Evolutionary conservation across 2,888 invertebrate genomes (phyloP), one percentile per base, ranked within the genome.

Genomic region (Nineta flava): DNA sequence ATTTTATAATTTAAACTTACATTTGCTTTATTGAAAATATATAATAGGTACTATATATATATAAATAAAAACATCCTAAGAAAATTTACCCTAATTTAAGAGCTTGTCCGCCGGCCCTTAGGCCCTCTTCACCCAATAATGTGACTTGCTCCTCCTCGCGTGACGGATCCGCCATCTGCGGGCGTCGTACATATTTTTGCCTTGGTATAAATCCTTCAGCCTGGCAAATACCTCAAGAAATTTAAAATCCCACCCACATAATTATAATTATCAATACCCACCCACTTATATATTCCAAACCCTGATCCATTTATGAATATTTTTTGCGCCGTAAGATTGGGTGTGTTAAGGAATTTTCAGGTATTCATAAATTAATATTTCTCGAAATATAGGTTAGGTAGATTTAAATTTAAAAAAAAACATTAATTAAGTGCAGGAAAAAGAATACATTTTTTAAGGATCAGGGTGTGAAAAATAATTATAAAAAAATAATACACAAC

Each of bases 121-220:
- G 83, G 65, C 86, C 90, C 75, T 95, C 95, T 74, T 95, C 95
- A 70, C 93, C 93, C 68, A 96, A 83, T 66, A 96, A 82, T 62
- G 92, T 92, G 65, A 92, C 87, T 73, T 91, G 92, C 72, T 95
- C 90, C 76, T 94, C 88, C 74, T 94, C 93, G 65, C 88, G 83
- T 69, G 87, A 85, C 67, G 92, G 90, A 74, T 95, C 95, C 73
- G 93, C 92, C 90, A 94, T 92, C 87, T 93, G 92, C 75, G 80
- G 73, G 75, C 74, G 76, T 68, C 48, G 48, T 61, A 64, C 63
- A 38, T n/a, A 15, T 38, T 38, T 38, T 38, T 38, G 38, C 38
- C n/a, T 38, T 15, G 38, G 38, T 38, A 9, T 38, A 38, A 38
- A 38, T 38, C 38, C 38, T 38, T 79, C 82, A 80, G 81, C 77